Evolutionary conservation across 1,140 invertebrate genomes (phyloP).

Genomic region (Aphaenogaster rudis): DNA sequence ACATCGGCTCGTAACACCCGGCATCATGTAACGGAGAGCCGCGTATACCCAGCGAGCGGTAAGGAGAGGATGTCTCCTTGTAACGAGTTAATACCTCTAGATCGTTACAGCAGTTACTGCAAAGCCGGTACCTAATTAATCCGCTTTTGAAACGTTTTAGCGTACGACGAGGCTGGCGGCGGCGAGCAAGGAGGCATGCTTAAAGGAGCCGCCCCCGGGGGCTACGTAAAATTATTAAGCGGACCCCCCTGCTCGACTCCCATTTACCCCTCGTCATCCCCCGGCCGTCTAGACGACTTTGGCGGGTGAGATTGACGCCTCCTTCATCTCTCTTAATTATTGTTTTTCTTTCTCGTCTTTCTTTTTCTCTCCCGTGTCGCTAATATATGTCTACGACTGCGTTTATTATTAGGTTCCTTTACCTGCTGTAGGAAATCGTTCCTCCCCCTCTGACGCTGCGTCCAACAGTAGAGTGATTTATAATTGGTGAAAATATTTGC

Average conservation of each 20-base stretch:
- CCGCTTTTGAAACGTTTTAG: conserved; percentile 79
- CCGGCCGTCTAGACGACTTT: conserved; percentile 47
- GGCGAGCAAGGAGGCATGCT: conserved; percentile 50
- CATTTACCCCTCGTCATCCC: not conserved
- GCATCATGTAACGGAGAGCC: conserved; percentile 17
- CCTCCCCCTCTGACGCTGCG: conserved; percentile 86
- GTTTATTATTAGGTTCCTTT: conserved; percentile 66
- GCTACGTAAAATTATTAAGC: conserved; percentile 74
- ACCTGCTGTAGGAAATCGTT: conserved; percentile 86
- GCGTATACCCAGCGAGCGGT: not conserved
- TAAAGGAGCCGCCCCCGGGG: conserved; percentile 73
- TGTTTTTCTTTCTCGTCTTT: conserved; percentile 15
- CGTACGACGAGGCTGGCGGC: conserved; percentile 68
- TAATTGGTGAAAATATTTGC: conserved; percentile 41
- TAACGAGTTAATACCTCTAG: conserved; percentile 65
- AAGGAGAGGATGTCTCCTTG: conserved; percentile 58
- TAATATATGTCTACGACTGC: conserved; percentile 8
- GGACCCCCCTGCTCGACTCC: not conserved
- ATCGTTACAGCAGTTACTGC: conserved; percentile 67
- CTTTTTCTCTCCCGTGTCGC: not conserved
- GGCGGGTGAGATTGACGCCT: conserved; percentile 34
- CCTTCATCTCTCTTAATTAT: conserved; percentile 45
- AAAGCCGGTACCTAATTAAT: conserved; percentile 80
- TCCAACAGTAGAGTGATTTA: conserved; percentile 79
- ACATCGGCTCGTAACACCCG: conserved; percentile 23